Evolutionary conservation across 2,113 vertebrate genomes (phyloP).

Genomic region (Addax nasomaculatus): DNA sequence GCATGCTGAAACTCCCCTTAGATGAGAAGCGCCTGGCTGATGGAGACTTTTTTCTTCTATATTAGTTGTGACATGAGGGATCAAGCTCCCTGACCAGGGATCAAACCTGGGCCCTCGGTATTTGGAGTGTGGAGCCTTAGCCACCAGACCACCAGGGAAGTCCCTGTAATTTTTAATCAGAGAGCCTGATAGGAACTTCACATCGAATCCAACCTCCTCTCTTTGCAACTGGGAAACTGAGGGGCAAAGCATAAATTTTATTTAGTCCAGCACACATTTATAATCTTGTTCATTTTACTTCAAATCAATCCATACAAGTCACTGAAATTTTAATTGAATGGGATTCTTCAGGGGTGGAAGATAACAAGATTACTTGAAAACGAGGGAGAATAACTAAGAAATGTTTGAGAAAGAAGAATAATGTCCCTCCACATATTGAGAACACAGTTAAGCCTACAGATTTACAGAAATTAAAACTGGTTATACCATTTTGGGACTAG

Average conservation of each 20-base stretch:
- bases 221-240: not conserved
- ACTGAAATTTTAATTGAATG: not conserved
- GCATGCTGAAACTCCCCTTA: too few relatives aligned
- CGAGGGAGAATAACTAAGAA: not conserved
- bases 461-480: not conserved
- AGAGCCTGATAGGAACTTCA: not conserved
- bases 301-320: not conserved
- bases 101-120: not conserved
- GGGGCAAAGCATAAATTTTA: not conserved
- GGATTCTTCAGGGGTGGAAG: not conserved
- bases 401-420: not conserved
- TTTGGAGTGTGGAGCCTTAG: not conserved
- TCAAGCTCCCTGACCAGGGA: not conserved
- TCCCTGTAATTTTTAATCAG: not conserved
- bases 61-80: not conserved
- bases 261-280: not conserved
- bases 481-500: not conserved
- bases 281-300: not conserved
- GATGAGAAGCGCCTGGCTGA: not conserved
- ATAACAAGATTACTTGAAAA: not conserved
- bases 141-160: not conserved
- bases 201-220: not conserved
- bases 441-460: not conserved
- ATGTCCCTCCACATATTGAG: not conserved
- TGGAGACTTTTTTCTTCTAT: not conserved